Evolutionary conservation across 2,113 vertebrate species (phyloP).

Genomic region (Boleophthalmus pectinirostris): DNA sequence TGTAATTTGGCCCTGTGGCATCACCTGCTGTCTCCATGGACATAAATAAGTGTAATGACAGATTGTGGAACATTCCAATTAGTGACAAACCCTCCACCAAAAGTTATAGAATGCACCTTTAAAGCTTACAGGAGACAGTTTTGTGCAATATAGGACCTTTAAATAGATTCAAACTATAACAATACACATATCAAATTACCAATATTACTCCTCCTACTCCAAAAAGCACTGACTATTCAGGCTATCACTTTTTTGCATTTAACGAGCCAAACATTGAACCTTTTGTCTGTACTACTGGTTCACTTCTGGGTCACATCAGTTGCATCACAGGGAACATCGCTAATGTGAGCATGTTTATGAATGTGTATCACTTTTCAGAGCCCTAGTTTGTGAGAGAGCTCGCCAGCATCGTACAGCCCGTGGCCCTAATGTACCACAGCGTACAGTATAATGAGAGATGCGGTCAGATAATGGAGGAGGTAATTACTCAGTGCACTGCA

Average conservation of each 20-base stretch:
- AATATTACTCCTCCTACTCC: no score
- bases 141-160: no score
- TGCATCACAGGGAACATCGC: neutral
- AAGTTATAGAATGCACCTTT: no score
- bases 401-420: conserved; percentile 1
- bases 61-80: no score
- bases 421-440: conserved; percentile 52
- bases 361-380: conserved; percentile 15
- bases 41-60: no score
- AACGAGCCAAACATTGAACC: neutral
- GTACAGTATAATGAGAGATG: conserved; percentile 64
- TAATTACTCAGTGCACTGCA: conserved; percentile 57
- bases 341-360: conserved; percentile 21
- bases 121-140: no score
- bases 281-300: neutral
- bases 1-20: no score
- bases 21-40: no score
- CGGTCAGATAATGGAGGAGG: conserved; percentile 67
- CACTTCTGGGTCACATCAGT: neutral
- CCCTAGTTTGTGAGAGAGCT: neutral
- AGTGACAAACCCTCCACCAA: no score
- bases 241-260: neutral
- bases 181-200: no score
- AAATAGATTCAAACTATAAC: no score
- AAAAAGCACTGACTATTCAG: neutral